Evolutionary conservation across 2,797 vertebrate species (phyloP), one percentile per base, ranked within the genome.

Genomic region (Cetoscarus ocellatus): DNA sequence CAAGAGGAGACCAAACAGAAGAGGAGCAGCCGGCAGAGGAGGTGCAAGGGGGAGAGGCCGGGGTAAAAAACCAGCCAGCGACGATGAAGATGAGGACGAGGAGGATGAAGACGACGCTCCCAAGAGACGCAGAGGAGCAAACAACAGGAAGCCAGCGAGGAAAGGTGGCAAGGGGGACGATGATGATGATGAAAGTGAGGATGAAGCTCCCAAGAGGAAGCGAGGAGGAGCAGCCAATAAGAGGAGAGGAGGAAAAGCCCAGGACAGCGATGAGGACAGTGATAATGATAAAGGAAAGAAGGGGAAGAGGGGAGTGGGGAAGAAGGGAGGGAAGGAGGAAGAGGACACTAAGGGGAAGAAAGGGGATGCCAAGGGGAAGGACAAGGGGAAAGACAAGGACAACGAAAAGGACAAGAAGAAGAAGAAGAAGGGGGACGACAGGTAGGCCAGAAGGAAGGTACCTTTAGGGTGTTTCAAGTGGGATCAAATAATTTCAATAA

Each of bases 321-420:
- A 74, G 73, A 92, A 89, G 59, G 84, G 84, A 58, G 79, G 75
- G 61, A 88, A 90, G 54, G 82, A 89, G 3, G 88, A 86, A 14
- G 78, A 87, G 34, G 83, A 86, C 59, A 94, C 75, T 55, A 93
- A 84, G 8, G 81, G 70, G 70, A 95, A 92, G 82, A 96, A 91
- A n/a, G 88, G 83, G 8, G 84, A 87, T 57, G 93, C 86, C 48
- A 95, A 94, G 77, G 91, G 86, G 34, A 95, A 92, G 62, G 81
- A 78, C 57, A 83, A 86, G 13, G 84, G 84, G 6, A 83, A 85
- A 69, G 54, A 83, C 48, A 73, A 84, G 27, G 88, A 87, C 75
- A 69, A 87, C 0, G 82, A 84, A 45, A 86, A 87, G 18, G 73
- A 89, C 79, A 83, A 86, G 47, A 85, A 86, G 13, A 88, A 88